Conservation (phyloP, 2,888 invertebrate species). For the Chrysolina americana region DNA sequence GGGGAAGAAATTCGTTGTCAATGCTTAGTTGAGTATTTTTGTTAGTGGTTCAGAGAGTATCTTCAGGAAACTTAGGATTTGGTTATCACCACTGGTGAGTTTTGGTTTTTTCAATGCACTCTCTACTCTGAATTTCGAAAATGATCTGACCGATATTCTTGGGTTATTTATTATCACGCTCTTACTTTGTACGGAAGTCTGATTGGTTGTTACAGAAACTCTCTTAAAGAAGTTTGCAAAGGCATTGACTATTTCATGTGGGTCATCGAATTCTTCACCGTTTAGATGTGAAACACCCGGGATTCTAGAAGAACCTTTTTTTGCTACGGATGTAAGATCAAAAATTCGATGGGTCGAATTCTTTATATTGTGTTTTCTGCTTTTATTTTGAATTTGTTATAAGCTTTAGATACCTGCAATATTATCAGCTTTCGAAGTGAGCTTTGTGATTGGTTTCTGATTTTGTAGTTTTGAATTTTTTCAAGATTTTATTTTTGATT, state of each 20-base stretch:
- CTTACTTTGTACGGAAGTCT: background rate
- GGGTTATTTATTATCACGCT: no score
- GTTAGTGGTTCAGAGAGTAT: no score
- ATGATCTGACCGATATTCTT: no score
- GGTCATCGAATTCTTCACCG: background rate
- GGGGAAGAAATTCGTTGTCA: no score
- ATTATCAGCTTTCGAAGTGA: no score
- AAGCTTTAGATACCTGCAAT: background rate
- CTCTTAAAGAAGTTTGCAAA: constrained; percentile 3
- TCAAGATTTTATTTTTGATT: background rate
- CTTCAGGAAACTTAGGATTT: no score
- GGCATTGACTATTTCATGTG: background rate
- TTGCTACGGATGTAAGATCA: background rate
- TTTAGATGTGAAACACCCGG: constrained; percentile 9
- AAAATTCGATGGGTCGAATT: background rate
- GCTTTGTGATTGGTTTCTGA: background rate
- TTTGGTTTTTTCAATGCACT: no score
- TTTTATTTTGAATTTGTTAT: background rate
- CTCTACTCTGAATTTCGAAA: no score
- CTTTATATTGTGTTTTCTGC: background rate
- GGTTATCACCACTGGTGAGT: no score
- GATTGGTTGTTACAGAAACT: background rate
- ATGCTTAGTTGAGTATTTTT: no score
- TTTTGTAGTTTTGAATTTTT: background rate
- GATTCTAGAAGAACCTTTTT: constrained; percentile 11